Base-by-base conservation (phyloP, 2,113 vertebrate genomes). In the Forbesichthys agassizii region DNA sequence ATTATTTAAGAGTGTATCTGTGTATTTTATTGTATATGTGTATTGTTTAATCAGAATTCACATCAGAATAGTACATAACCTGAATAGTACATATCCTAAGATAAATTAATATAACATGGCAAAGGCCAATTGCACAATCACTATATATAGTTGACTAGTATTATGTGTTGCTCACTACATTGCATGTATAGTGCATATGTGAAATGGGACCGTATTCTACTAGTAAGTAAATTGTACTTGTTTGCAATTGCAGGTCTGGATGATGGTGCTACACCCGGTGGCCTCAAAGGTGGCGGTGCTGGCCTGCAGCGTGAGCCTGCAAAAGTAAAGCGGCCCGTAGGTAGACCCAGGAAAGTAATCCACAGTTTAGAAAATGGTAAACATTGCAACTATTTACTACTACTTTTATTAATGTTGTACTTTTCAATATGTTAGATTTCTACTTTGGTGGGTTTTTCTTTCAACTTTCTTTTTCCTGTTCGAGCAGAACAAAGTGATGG, bases 281-380 rank as follows among this genome's bases (percentile, higher is more conserved):
- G 84, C 73, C 90, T 91, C 59, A 87, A 92, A 77, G 80, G 88
- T 27, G 27, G 94, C 84, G 82, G 92, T 84, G 91, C 84, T 80
- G 93, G 95, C 60, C 69, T 94, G 83, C 88, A 88, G 77, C 59
- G 61, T 68, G 51, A 69, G 8, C 66, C 70, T 8, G 55, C 69
- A 66, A 68, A 62, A 71, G 79, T 55, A 12, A 89, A 93, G 76
- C 66, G 82, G 11, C 86, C 92, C 69, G 81, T 93, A 64, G 84
- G 84, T 53, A 93, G 92, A 73, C 92, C 89, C 9, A 94, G 91
- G 83, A 96, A 94, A 88, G 94, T 92, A 33, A 93, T 94, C 69
- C 91, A 90, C 88, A 61, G 52, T 64, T 61, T 69, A 77, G 79
- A 66, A 27, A 1, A 11, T 9, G 54, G 86, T 88, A 67, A 81